Conservation (phyloP, 92 coral and sea anemone species). For the Plumapathes pennacea region DNA sequence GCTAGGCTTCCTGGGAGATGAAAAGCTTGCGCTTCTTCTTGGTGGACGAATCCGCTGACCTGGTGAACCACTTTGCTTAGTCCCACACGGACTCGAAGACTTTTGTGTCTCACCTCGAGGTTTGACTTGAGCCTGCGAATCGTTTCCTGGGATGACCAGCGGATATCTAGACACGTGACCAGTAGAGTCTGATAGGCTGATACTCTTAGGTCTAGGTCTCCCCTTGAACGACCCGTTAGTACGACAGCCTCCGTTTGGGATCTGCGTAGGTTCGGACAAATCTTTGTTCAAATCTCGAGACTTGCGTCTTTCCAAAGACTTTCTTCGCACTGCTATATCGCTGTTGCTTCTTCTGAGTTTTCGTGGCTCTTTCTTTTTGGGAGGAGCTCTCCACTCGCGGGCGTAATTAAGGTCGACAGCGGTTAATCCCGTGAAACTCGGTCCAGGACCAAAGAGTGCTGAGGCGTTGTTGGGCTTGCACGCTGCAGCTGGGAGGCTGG, state of each 20-base stretch:
- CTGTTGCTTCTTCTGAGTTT: slow-evolving; percentile 72
- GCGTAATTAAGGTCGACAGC: slow-evolving; percentile 56
- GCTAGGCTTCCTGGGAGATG: slow-evolving; percentile 25
- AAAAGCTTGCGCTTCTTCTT: slow-evolving; percentile 44
- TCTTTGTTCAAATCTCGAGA: slow-evolving; percentile 56
- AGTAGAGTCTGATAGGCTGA: slow-evolving; percentile 13
- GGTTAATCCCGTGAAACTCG: slow-evolving; percentile 69
- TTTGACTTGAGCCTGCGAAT: slow-evolving; percentile 39
- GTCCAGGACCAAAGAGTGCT: slow-evolving; percentile 87
- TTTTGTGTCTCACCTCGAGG: slow-evolving; percentile 59
- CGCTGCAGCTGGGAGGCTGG: slow-evolving; percentile 81
- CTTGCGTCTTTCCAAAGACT: slow-evolving; percentile 59
- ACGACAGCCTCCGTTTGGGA: too few relatives aligned
- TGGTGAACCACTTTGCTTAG: slow-evolving; percentile 33
- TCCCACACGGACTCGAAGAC: slow-evolving; percentile 16
- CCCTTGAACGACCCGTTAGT: too few relatives aligned
- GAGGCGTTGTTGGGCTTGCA: slow-evolving; percentile 74
- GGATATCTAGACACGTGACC: slow-evolving; percentile 72
- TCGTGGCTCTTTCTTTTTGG: slow-evolving; percentile 45
- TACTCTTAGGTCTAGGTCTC: too few relatives aligned
- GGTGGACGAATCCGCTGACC: slow-evolving; percentile 24
- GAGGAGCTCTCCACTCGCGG: slow-evolving; percentile 52
- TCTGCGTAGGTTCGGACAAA: too few relatives aligned
- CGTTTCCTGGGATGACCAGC: slow-evolving; percentile 67
- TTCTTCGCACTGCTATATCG: slow-evolving; percentile 72